Percentiles rank a stretch among this genome's conserved stretches.
phyloP scores from a whole-genome alignment of 2,113 vertebrate species.

The Gopherus flavomarginatus region DNA sequence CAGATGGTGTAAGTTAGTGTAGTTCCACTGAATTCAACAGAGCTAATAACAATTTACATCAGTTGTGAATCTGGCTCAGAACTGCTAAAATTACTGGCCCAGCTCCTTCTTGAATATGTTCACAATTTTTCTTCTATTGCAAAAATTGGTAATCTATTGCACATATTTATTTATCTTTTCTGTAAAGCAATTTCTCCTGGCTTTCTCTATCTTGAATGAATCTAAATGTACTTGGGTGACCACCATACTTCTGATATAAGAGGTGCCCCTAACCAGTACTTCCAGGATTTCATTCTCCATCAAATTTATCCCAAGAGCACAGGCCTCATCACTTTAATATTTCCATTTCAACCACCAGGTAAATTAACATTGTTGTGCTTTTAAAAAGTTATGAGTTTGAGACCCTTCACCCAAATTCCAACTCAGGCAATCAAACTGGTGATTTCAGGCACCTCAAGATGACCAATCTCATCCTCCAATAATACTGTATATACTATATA shows the following conservation, averaged over 20 bases:
- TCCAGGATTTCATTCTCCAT: background rate
- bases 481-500: no score
- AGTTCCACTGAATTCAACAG: background rate
- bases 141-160: background rate
- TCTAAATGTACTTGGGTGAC: background rate
- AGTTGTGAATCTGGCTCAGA: background rate
- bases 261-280: background rate
- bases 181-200: background rate
- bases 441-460: background rate
- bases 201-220: background rate
- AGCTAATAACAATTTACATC: background rate
- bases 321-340: background rate
- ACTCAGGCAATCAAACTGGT: background rate
- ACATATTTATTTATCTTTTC: background rate
- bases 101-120: background rate
- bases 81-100: background rate
- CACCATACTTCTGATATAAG: background rate
- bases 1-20: background rate
- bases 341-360: background rate
- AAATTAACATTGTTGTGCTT: background rate
- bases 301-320: background rate
- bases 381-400: background rate
- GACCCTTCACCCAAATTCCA: background rate
- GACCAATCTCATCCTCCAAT: background rate
- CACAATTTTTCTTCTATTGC: background rate